Evolutionary conservation across 2,113 vertebrate genomes (phyloP).

Genomic region (Deroptyus accipitrinus): DNA sequence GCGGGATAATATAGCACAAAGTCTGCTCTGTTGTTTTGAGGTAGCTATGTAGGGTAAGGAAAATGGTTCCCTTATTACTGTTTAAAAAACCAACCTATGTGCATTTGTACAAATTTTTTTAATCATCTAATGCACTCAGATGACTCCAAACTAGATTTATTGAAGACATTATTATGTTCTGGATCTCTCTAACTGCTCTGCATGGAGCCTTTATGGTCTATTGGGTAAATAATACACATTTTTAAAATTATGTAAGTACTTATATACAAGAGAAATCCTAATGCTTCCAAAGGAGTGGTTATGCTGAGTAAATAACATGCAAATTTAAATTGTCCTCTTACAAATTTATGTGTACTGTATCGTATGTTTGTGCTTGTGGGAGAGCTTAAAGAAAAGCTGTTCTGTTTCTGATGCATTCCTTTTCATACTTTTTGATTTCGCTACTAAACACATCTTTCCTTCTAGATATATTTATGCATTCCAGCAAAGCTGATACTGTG

Average conservation of each 20-base stretch:
- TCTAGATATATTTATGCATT: neutral
- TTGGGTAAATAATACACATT: constrained; percentile 31
- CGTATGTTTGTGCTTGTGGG: neutral
- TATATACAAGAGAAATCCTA: neutral
- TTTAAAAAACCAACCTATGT: neutral
- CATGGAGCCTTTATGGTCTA: constrained; percentile 43
- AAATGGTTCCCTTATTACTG: neutral
- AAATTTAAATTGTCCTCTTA: constrained; percentile 12
- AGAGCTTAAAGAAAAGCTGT: neutral
- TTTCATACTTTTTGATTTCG: neutral
- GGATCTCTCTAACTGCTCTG: constrained; percentile 31
- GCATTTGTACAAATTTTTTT: neutral
- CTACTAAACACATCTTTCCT: neutral
- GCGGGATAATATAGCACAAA: neutral
- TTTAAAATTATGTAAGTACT: constrained; percentile 1
- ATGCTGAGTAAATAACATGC: constrained; percentile 1
- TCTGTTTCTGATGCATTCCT: neutral
- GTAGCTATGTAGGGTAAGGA: neutral
- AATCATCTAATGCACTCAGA: neutral
- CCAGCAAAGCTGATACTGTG: neutral
- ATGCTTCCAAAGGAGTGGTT: constrained; percentile 11
- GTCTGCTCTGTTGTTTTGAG: neutral
- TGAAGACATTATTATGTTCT: neutral
- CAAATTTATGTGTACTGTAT: neutral
- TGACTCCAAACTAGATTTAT: constrained; percentile 25